A percentile compares a stretch with the other conserved stretches of the same genome.
These are phyloP conservation scores for Nomada ruficornis DNA, from an alignment of 2,888 invertebrate species.

Conservation along the genomic window DNA sequence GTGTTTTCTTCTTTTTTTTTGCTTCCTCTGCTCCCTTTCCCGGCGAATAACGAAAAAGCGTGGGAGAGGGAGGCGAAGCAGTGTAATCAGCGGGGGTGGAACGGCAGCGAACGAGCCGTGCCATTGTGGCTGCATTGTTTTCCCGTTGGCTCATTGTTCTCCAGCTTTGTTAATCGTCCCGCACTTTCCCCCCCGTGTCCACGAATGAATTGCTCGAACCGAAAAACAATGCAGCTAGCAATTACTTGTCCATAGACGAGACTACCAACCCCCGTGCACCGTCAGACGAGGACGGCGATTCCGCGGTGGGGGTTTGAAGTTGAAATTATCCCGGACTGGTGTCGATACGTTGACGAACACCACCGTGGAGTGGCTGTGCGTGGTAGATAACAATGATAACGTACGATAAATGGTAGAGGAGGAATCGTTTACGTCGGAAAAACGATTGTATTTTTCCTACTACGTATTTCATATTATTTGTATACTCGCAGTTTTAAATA, in stretches of 20 bases:
- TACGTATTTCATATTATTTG: too few species aligned
- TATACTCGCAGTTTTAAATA: too few species aligned
- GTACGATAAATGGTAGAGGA: too few species aligned
- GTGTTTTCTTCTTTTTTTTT: conserved; percentile 15
- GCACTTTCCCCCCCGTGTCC: conserved; percentile 36
- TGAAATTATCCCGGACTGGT: conserved; percentile 21
- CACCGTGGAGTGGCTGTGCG: neutral
- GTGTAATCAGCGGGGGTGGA: conserved; percentile 77
- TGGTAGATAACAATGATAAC: neutral
- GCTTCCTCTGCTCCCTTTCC: neutral
- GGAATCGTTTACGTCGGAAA: too few species aligned
- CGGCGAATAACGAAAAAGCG: conserved; percentile 6
- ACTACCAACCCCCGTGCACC: neutral
- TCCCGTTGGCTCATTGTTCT: conserved; percentile 77
- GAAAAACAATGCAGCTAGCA: conserved; percentile 77
- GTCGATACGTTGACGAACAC: conserved; percentile 9
- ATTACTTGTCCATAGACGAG: conserved; percentile 73
- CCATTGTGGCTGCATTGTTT: conserved; percentile 77
- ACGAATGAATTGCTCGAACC: conserved; percentile 51
- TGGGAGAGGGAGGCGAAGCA: conserved; percentile 24
- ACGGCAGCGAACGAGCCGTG: conserved; percentile 73
- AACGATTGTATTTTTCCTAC: too few species aligned
- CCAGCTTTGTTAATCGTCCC: conserved; percentile 79
- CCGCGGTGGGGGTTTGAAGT: neutral
- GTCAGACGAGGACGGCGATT: conserved; percentile 23